Evolutionary conservation across 2,888 invertebrate genomes (phyloP), one percentile per base, ranked within the genome.

Genomic region (Clanis bilineata): DNA sequence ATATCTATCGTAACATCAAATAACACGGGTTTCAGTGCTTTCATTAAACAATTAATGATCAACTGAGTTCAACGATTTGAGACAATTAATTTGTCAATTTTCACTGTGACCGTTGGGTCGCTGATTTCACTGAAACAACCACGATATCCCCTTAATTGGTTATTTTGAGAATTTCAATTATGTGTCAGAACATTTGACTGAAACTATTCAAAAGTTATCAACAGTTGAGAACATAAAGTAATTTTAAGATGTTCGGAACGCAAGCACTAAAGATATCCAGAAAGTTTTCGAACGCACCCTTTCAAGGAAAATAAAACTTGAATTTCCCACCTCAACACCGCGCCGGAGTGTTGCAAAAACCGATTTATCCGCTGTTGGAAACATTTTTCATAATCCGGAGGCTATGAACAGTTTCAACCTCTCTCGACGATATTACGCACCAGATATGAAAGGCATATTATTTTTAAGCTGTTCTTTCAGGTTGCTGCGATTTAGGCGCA

Each of bases 311-410:
- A 41, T 41, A 41, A 28, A 51, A 28, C 9, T 51, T 51, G n/a
- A 18, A 45, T 41, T 41, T 41, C 44, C 12, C 44, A 22, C 22
- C 28, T 32, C 32, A 18, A 51, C 51, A 18, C 51, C 41, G 18
- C 45, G 45, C 5, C 25, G 45, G 3, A 25, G 32, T 9, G 18
- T 51, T 9, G 41, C 7, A 32, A 51, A 32, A 51, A 15, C 51
- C 18, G 10, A 28, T 51, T 44, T 23, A 21, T 28, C 18, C 51
- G 18, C 18, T 51, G 36, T 32, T 44, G 36, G 10, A 6, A 32
- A 45, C 15, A 47, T 78, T 75, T 80, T 78, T 47, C 32, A 78
- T 80, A 80, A 77, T 72, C 72, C 74, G 71, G 71, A 72, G 68
- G 69, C 10, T 22, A 47, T n/a, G 36, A 38, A 45, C 57, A 32